A percentile compares a stretch with the other conserved stretches of the same genome.
These are phyloP conservation scores for Pithys albifrons DNA, from an alignment of 2,113 vertebrate species.

Conservation along the genomic window DNA sequence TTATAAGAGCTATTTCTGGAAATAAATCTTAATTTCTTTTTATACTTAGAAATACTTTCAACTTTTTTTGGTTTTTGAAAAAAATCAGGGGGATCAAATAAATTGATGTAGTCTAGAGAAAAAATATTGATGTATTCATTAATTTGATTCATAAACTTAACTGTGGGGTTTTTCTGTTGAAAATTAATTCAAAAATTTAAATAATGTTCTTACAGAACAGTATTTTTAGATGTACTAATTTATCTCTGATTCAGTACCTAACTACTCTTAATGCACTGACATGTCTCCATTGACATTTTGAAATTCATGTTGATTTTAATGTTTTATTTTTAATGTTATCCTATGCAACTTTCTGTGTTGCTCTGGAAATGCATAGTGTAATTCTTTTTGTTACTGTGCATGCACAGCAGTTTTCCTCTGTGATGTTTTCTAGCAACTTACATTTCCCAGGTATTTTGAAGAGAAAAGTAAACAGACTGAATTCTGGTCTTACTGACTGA, in stretches of 20 bases:
- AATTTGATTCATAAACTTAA: neutral
- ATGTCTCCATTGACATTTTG: neutral
- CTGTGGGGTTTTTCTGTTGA: neutral
- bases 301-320: neutral
- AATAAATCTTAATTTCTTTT: neutral
- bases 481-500: neutral
- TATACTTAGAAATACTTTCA: neutral
- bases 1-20: neutral
- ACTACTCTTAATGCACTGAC: neutral
- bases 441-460: neutral
- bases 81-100: neutral
- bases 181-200: neutral
- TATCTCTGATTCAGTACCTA: neutral
- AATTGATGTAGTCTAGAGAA: neutral
- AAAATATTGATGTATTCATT: neutral
- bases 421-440: neutral
- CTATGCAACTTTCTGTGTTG: neutral
- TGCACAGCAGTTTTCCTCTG: neutral
- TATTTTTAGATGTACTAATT: neutral
- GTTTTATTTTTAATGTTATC: neutral
- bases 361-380: neutral
- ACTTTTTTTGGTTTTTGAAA: neutral
- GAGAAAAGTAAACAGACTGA: neutral
- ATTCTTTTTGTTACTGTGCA: neutral
- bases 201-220: neutral